Evolutionary conservation across 2,797 vertebrate species (phyloP).

Genomic region (Lateolabrax maculatus): DNA sequence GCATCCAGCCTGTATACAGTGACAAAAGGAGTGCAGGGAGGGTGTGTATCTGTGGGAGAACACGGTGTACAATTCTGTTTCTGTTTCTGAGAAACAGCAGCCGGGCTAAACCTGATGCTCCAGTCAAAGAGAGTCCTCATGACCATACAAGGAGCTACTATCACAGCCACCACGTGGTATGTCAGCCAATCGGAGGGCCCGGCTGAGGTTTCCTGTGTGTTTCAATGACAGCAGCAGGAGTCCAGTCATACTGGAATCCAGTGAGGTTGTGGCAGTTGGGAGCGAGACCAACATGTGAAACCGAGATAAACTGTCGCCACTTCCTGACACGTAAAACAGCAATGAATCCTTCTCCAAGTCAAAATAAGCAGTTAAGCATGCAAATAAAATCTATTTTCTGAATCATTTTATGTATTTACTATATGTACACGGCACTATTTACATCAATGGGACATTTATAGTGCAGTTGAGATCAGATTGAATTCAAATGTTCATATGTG

Average conservation of each 20-base stretch:
- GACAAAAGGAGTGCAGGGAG: slow-evolving; percentile 44
- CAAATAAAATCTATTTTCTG: not conserved
- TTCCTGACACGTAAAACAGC: slow-evolving; percentile 17
- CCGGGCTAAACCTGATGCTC: slow-evolving; percentile 68
- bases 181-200: slow-evolving; percentile 45
- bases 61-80: slow-evolving; percentile 74
- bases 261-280: slow-evolving; percentile 20
- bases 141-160: slow-evolving; percentile 80
- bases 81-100: slow-evolving; percentile 73
- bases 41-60: slow-evolving; percentile 52
- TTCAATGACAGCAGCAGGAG: slow-evolving; percentile 33
- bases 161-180: slow-evolving; percentile 64
- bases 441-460: not conserved
- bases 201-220: slow-evolving; percentile 40
- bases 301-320: slow-evolving; percentile 25
- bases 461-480: too few relatives aligned
- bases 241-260: slow-evolving; percentile 43
- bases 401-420: not conserved
- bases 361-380: not conserved
- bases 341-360: not conserved
- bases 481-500: too few relatives aligned
- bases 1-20: slow-evolving; percentile 1
- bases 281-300: slow-evolving; percentile 26
- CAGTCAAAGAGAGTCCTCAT: slow-evolving; percentile 64
- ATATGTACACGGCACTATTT: not conserved